Base-by-base conservation (phyloP, 2,113 vertebrate species). In the Chlamydotis undulata region DNA sequence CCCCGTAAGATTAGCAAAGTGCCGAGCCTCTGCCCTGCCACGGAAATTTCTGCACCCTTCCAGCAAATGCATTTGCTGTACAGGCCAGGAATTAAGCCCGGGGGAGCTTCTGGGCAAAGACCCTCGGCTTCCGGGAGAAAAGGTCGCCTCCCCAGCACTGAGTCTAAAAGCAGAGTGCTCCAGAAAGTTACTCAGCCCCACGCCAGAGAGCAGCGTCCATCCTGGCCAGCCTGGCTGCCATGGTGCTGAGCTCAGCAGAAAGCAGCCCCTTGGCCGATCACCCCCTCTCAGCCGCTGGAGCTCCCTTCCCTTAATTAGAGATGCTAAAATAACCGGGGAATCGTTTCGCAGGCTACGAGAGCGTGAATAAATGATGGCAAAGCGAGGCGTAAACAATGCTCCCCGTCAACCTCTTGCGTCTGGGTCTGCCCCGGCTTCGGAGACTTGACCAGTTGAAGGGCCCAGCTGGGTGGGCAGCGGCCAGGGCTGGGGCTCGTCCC, bases 291-390 rank as follows among this genome's bases (percentile, higher is more conserved):
- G 78, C 49, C 19, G 6, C 35, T 45, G 56, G 81, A 78, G 37
- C n/a, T 97, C 89, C 79, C 83, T 96, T 69, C 79, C 50, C 52
- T 96, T 96, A 89, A 96, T 97, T 88, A 97, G 91, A 87, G 87
- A 95, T 63, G 69, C 82, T 93, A 95, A 97, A 96, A 89, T 94
- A 97, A 94, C 92, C 1, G 0, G 43, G 71, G 69, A 97, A 92
- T 94, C 31, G 76, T 95, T 97, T 90, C 84, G 43, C 81, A 93
- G 75, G 71, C 67, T 95, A 90, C 84, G 81, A 69, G 88, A 93
- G 12, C 89, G 95, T 90, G 68, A 97, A 97, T 89, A 96, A 97
- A 96, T 91, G 35, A 96, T 91, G 82, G 19, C 37, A 94, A 97
- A 92, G 80, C 4, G 14, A 92, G 41, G 60, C 52, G 12, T 73